A percentile compares a stretch with the other conserved stretches of the same genome.
These are phyloP conservation scores for Allygus modestus DNA, from an alignment of 2,888 invertebrate species.

Conservation along the genomic window DNA sequence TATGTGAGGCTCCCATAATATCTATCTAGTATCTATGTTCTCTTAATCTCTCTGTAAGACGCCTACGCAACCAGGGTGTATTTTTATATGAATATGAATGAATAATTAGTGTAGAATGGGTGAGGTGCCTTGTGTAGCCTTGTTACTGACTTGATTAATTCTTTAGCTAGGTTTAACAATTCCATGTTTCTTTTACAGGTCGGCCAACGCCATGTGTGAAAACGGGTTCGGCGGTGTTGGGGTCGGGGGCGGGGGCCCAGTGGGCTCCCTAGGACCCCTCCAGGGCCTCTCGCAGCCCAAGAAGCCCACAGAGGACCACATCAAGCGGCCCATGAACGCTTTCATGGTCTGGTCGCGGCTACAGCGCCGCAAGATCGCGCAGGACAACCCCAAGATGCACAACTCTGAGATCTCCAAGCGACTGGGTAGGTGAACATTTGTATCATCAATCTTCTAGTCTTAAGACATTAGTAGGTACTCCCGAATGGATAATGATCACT, in stretches of 20 bases:
- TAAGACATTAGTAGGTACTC: too few species aligned
- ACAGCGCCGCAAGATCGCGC: conserved; percentile 95
- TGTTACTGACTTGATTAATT: too few species aligned
- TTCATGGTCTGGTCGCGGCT: conserved; percentile 99
- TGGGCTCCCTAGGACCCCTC: conserved; percentile 57
- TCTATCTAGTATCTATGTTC: too few species aligned
- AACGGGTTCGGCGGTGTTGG: conserved; percentile 56
- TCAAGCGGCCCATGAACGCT: conserved; percentile 98
- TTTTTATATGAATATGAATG: too few species aligned
- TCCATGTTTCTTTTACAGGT: conserved; percentile 55
- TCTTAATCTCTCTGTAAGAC: too few species aligned
- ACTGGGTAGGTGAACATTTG: conserved; percentile 81
- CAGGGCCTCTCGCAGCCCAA: conserved; percentile 70
- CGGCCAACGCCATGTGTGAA: conserved; percentile 64
- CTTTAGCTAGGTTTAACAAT: too few species aligned
- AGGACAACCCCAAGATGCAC: conserved; percentile 99
- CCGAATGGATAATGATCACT: too few species aligned
- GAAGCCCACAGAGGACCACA: conserved; percentile 89
- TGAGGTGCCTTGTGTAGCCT: too few species aligned
- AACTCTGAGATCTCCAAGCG: conserved; percentile 97
- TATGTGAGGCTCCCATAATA: too few species aligned
- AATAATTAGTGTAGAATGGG: too few species aligned
- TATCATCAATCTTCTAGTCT: too few species aligned
- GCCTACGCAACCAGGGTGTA: too few species aligned
- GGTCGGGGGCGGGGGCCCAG: conserved; percentile 13